Percentiles rank a stretch among this genome's conserved stretches.
Conservation (phyloP, 2,797 vertebrate species). For the Arnoldichthys spilopterus region DNA sequence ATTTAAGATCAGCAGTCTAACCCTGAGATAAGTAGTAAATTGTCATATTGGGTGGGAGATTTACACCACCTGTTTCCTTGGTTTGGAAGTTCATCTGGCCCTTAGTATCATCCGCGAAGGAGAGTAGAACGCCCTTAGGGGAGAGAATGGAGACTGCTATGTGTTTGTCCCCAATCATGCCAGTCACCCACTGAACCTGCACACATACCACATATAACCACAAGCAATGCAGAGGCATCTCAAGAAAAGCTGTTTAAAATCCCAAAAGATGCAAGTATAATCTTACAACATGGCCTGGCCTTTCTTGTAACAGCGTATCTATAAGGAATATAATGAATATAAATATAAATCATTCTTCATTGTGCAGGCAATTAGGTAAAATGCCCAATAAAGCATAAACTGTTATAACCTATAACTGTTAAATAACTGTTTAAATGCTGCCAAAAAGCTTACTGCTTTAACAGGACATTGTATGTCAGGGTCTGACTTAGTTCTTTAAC, state of each 20-base stretch:
- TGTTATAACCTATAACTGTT: too few species aligned
- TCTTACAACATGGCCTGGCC: not conserved
- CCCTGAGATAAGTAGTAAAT: not conserved
- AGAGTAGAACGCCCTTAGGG: constrained; percentile 78
- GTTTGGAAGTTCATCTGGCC: constrained; percentile 88
- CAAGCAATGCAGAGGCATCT: not conserved
- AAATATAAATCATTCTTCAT: too few species aligned
- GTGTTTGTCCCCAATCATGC: constrained; percentile 78
- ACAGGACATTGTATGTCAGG: not conserved
- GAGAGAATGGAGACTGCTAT: constrained; percentile 80
- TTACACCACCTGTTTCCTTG: constrained; percentile 81
- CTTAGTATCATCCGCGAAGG: constrained; percentile 72
- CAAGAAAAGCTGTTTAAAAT: not conserved
- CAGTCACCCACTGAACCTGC: constrained; percentile 89
- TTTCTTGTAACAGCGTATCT: too few species aligned
- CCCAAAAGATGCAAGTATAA: not conserved
- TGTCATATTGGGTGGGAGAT: not conserved
- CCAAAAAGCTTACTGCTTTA: too few species aligned
- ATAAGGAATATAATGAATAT: too few species aligned
- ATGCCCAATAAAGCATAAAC: too few species aligned
- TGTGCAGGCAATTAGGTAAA: too few species aligned
- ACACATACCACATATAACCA: constrained; percentile 30
- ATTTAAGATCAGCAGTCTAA: too few species aligned
- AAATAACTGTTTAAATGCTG: too few species aligned
- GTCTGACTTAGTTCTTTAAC: not conserved